Evolutionary conservation across 2,888 invertebrate genomes (phyloP).

Genomic region (Hirtodrosophila alboralis): DNA sequence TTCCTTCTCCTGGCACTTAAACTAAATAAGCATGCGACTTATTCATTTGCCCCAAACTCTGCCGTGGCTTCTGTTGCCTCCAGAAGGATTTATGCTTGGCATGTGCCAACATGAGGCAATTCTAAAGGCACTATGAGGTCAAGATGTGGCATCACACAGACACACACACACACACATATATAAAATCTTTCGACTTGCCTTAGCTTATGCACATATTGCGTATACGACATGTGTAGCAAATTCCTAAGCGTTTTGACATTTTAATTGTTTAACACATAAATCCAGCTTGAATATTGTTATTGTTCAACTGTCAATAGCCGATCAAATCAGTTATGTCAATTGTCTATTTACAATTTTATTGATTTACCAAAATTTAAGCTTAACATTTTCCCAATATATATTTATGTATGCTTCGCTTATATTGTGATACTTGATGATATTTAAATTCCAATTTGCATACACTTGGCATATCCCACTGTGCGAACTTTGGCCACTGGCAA

Average conservation of each 20-base stretch:
- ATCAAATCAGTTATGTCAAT: constrained; percentile 32
- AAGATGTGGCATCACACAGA: constrained; percentile 51
- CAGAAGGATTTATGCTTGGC: constrained; percentile 63
- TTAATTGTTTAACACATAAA: no score
- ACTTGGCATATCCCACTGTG: constrained; percentile 23
- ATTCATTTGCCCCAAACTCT: constrained; percentile 47
- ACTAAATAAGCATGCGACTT: constrained; percentile 70
- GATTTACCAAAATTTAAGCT: constrained; percentile 24
- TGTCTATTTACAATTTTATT: constrained; percentile 23
- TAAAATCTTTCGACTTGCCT: no score
- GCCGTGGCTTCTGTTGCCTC: constrained; percentile 18
- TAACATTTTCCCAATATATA: constrained; percentile 3
- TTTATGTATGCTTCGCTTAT: no score
- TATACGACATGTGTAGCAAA: constrained; percentile 33
- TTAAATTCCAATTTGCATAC: constrained; percentile 43
- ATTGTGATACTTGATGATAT: constrained; percentile 9
- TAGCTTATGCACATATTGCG: constrained; percentile 34
- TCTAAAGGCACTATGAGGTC: constrained; percentile 65
- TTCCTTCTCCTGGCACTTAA: constrained; percentile 16
- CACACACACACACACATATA: constrained; percentile 8
- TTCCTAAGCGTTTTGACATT: constrained; percentile 39
- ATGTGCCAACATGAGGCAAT: constrained; percentile 56
- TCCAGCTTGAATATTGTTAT: neutral
- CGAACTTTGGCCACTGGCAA: constrained; percentile 10
- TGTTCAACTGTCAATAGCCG: constrained; percentile 18